Base-by-base conservation (phyloP, 2,888 invertebrate species). In the Electrophaes corylata region DNA sequence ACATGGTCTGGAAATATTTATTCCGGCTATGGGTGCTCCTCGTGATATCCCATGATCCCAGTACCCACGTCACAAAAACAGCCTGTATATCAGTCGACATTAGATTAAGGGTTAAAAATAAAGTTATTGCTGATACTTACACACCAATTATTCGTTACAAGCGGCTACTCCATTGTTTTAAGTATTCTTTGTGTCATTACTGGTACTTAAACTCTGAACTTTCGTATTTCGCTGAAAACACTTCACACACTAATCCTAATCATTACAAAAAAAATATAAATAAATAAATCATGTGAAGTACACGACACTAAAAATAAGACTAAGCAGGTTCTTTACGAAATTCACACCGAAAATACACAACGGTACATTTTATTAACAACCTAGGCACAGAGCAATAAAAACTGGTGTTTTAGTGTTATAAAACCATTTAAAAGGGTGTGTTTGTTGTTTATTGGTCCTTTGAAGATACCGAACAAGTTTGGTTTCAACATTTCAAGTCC, bases 391-490 rank as follows among this genome's bases (percentile, higher is more conserved):
- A 4, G 46, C 40, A 46, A 46, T 49, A 62, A 60, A 62, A 47
- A 75, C 73, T 73, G 75, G 73, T 69, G 77, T 69, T 46, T 14
- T 43, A 40, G 26, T 14, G n/a, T n/a, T 19, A 49, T 45, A 45
- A 45, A 29, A 11, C 29, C 41, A 50, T 41, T 59, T 64, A 48
- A 75, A n/a, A 75, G 73, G 76, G 76, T 70, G 78, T 70, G 70
- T 64, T 76, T 71, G 57, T 20, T 29, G 4, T 12, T 10, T 33
- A 16, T 43, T 35, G 18, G 16, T 4, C 20, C 14, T 47, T 47
- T 35, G 20, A 37, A 35, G 8, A 12, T 14, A 14, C 47, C 47
- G 40, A 39, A 39, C 6, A 1, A 11, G n/a, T 40, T 16, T 37
- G 16, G 16, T 1, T 37, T 10, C 3, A 16, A 37, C 16, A 16